A percentile compares a stretch with the other conserved stretches of the same genome.
Evolutionary conservation across 2,888 invertebrate genomes (phyloP).

Genomic region (Amiota mariae): DNA sequence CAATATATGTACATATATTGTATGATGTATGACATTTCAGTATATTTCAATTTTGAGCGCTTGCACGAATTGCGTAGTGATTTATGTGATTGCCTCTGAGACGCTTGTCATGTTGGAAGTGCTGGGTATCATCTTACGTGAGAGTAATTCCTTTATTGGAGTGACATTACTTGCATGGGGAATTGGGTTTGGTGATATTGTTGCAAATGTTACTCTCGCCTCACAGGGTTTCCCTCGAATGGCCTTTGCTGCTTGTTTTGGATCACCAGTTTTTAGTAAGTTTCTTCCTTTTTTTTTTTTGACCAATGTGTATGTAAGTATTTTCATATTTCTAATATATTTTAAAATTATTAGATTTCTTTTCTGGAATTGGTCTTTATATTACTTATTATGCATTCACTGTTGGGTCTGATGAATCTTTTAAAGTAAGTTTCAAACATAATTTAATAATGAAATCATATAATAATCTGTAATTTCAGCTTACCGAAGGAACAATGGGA

Average conservation of each 20-base stretch:
- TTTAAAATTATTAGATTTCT: constrained; percentile 47
- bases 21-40: constrained; percentile 38
- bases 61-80: constrained; percentile 74
- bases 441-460: too few relatives aligned
- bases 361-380: neutral
- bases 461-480: constrained; percentile 34
- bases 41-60: constrained; percentile 50
- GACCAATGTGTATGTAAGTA: too few relatives aligned
- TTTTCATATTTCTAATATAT: neutral
- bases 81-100: constrained; percentile 78
- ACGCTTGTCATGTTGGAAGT: constrained; percentile 76
- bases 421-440: too few relatives aligned
- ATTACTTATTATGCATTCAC: too few relatives aligned
- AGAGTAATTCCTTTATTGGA: constrained; percentile 78
- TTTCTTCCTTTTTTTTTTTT: neutral
- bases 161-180: constrained; percentile 80
- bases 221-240: constrained; percentile 78
- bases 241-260: constrained; percentile 81
- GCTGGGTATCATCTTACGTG: constrained; percentile 76
- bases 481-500: constrained; percentile 52
- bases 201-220: constrained; percentile 78
- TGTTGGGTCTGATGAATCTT: too few relatives aligned
- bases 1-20: too few relatives aligned
- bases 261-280: constrained; percentile 80
- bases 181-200: constrained; percentile 75